These are phyloP conservation scores for Scaptomyza reducta DNA, from an alignment of 2,888 invertebrate species.

Conservation along the genomic window DNA sequence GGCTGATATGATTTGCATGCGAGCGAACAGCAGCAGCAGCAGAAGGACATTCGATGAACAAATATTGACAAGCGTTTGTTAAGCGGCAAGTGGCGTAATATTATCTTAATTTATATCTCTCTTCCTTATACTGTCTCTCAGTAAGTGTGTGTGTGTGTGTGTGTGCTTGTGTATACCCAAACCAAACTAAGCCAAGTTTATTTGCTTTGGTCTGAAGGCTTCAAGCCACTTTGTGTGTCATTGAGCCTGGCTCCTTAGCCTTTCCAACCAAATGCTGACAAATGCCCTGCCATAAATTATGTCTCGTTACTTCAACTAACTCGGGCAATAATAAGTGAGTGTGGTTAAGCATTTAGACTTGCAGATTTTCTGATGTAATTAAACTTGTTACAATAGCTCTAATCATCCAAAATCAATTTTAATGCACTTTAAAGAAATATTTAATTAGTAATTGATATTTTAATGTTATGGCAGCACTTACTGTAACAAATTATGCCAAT, in stretches of 20 bases:
- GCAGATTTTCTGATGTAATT: neutral
- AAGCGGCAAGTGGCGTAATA: conserved; percentile 38
- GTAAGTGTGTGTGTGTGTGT: neutral
- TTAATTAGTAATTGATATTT: conserved; percentile 8
- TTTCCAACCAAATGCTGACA: conserved; percentile 3
- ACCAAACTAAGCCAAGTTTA: conserved; percentile 26
- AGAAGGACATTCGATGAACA: conserved; percentile 23
- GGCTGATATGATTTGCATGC: conserved; percentile 39
- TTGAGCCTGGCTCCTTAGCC: neutral
- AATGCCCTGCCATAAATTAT: conserved; percentile 19
- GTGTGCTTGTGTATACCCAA: neutral
- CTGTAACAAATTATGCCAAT: conserved; percentile 14
- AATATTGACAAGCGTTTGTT: conserved; percentile 49
- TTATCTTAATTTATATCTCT: conserved; percentile 50
- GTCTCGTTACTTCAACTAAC: no score
- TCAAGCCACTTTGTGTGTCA: conserved; percentile 10
- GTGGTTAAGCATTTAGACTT: neutral
- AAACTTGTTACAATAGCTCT: neutral
- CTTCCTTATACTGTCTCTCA: neutral
- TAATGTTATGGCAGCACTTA: conserved; percentile 6
- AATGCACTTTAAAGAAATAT: neutral
- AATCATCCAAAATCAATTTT: neutral
- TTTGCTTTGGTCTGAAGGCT: conserved; percentile 23
- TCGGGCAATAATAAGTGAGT: no score
- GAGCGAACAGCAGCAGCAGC: conserved; percentile 1